Conservation (phyloP, 2,797 vertebrate genomes). For the Esox lucius region DNA sequence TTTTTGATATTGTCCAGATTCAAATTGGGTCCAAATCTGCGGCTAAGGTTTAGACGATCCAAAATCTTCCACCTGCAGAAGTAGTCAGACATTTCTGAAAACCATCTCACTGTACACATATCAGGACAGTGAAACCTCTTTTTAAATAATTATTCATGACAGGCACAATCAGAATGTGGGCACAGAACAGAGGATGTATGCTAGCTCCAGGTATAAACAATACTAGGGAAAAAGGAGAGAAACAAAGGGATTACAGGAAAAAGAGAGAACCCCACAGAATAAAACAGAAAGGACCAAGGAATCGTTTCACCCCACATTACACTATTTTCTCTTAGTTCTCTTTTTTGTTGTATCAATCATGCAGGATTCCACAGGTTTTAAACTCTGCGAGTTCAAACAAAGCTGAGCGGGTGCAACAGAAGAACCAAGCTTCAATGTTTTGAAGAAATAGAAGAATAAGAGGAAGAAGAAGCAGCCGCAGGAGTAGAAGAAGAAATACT, state of each 20-base stretch:
- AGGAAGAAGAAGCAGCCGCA: constrained; percentile 58
- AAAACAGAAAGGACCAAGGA: constrained; percentile 69
- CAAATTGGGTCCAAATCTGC: no score
- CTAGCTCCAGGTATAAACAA: no score
- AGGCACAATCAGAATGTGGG: no score
- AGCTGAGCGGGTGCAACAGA: constrained; percentile 74
- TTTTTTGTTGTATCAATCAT: constrained; percentile 74
- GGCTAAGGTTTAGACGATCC: no score
- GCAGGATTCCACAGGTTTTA: constrained; percentile 77
- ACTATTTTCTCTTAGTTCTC: constrained; percentile 74
- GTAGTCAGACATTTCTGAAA: no score
- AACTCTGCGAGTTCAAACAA: constrained; percentile 72
- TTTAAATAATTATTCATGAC: no score
- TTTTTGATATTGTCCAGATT: no score
- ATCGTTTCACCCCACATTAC: constrained; percentile 54
- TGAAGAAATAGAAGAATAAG: constrained; percentile 65
- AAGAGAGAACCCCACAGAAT: constrained; percentile 62
- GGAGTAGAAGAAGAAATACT: constrained; percentile 77
- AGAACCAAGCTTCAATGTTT: constrained; percentile 82
- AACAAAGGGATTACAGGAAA: constrained; percentile 25
- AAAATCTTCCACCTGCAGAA: no score
- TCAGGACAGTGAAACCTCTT: no score
- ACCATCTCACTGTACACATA: no score
- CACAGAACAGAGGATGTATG: no score
- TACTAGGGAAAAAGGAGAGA: constrained; percentile 29